Evolutionary conservation across 2,113 vertebrate species (phyloP).

Genomic region (Nipponia nippon): DNA sequence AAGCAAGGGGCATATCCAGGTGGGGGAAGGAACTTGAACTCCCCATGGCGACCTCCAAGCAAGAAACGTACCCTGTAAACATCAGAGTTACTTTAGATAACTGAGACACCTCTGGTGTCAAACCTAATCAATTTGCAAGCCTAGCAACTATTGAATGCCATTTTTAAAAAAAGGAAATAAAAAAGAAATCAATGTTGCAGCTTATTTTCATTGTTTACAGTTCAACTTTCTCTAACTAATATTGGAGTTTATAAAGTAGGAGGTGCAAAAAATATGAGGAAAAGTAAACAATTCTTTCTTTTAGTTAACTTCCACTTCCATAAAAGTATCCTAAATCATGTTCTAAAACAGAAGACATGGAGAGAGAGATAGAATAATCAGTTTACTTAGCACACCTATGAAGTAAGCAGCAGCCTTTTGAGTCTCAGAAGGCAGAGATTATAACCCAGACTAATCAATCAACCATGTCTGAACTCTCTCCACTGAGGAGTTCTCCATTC

Average conservation of each 20-base stretch:
- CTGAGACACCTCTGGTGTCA: neutral
- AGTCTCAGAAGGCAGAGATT: neutral
- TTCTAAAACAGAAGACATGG: neutral
- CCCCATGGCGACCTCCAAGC: conserved; percentile 91
- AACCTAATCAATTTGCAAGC: neutral
- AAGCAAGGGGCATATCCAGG: conserved; percentile 92
- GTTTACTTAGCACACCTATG: neutral
- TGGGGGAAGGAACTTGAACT: conserved; percentile 96
- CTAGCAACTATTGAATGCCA: neutral
- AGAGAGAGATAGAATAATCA: neutral
- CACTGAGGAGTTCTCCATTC: neutral
- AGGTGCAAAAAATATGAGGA: neutral
- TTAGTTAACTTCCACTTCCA: neutral
- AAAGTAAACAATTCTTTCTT: neutral
- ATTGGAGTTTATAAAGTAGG: neutral
- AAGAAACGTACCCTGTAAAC: conserved; percentile 85
- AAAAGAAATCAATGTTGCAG: rapidly evolving
- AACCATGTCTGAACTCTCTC: neutral
- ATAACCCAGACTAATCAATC: neutral
- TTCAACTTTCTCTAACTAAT: neutral
- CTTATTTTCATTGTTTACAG: neutral
- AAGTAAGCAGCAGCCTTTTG: neutral
- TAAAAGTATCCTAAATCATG: neutral
- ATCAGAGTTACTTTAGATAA: neutral
- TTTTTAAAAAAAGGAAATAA: no score